phyloP scores from a whole-genome alignment of 2,888 invertebrate genomes.

The Drosophila paranaensis region DNA sequence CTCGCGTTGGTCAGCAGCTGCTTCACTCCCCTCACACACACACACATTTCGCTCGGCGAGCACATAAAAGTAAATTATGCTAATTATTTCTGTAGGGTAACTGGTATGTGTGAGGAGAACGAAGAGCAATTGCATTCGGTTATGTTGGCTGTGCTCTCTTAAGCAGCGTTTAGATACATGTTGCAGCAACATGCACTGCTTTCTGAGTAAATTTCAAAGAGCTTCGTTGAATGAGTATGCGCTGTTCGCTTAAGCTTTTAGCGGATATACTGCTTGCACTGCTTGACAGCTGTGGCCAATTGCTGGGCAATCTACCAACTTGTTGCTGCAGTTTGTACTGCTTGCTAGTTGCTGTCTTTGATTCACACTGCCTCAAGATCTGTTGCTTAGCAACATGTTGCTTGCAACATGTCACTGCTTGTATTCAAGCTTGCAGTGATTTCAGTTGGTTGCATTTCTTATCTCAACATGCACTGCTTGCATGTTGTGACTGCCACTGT shows the following conservation, averaged over 20 bases:
- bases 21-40: slow-evolving; percentile 1
- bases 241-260: background rate
- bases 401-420: slow-evolving; percentile 21
- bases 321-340: background rate
- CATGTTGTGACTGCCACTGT: background rate
- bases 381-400: background rate
- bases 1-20: slow-evolving; percentile 52
- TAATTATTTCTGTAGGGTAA: slow-evolving; percentile 66
- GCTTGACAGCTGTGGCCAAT: background rate
- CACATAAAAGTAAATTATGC: slow-evolving; percentile 64
- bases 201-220: background rate
- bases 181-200: slow-evolving; percentile 19
- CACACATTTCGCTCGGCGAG: slow-evolving; percentile 5
- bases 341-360: background rate
- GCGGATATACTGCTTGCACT: slow-evolving; percentile 12
- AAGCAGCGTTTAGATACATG: slow-evolving; percentile 18
- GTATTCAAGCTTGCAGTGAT: background rate
- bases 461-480: slow-evolving; percentile 3
- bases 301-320: too few relatives aligned
- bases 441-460: background rate
- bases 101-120: slow-evolving; percentile 34
- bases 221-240: background rate
- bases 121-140: background rate
- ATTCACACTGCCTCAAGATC: slow-evolving; percentile 13
- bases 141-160: slow-evolving; percentile 17